phyloP scores from a whole-genome alignment of 2,113 vertebrate genomes.

The Cyphotilapia sp. region DNA sequence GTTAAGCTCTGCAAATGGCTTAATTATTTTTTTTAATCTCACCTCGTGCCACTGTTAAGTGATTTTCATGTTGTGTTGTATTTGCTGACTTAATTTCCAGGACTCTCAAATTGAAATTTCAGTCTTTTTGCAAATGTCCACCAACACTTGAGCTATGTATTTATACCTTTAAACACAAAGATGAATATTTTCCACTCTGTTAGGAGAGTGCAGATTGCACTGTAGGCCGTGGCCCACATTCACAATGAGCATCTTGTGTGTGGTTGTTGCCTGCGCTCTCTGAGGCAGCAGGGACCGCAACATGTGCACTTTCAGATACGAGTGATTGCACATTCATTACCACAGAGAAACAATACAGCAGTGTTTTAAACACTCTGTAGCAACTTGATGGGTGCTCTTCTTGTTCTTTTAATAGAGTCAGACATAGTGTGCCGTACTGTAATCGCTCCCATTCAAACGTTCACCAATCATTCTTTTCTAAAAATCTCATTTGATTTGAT shows the following conservation, averaged over 20 bases:
- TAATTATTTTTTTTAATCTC: neutral
- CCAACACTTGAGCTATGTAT: neutral
- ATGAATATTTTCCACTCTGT: neutral
- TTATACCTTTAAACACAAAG: neutral
- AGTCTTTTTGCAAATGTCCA: neutral
- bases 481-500: constrained; percentile 15
- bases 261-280: neutral
- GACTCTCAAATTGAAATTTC: neutral
- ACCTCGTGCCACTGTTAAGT: neutral
- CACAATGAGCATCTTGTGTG: neutral
- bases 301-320: neutral
- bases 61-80: neutral
- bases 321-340: neutral
- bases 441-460: constrained; percentile 16
- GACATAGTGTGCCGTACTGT: neutral
- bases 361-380: neutral
- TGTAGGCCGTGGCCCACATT: neutral
- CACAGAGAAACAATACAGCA: neutral
- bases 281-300: neutral
- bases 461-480: constrained; percentile 6
- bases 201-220: neutral
- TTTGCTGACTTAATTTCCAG: neutral
- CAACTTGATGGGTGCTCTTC: neutral
- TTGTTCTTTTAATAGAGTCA: constrained; percentile 1
- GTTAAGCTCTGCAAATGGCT: neutral